Percentiles rank a stretch among this genome's conserved stretches.
Conservation (phyloP, 2,797 vertebrate genomes). For the Acipenser ruthenus region DNA sequence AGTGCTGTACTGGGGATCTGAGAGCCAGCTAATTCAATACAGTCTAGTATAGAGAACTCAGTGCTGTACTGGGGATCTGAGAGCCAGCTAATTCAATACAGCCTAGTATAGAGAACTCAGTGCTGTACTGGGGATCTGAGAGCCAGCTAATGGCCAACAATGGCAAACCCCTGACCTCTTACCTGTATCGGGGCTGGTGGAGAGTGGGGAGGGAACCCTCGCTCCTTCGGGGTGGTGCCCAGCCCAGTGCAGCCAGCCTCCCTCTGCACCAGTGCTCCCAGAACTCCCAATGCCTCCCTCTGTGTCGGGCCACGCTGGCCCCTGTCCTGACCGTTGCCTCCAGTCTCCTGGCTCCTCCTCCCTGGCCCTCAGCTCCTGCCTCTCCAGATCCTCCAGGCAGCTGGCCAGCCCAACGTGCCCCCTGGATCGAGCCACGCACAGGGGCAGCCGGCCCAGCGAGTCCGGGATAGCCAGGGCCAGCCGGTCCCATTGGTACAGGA, state of each 20-base stretch:
- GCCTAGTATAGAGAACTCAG: too few relatives aligned
- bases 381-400: conserved; percentile 71
- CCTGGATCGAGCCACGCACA: conserved; percentile 74
- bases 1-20: too few relatives aligned
- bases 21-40: too few relatives aligned
- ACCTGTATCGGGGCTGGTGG: conserved; percentile 80
- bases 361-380: conserved; percentile 31
- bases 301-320: not conserved
- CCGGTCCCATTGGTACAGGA: conserved; percentile 72
- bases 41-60: too few relatives aligned
- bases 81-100: too few relatives aligned
- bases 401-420: conserved; percentile 73
- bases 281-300: not conserved
- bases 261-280: not conserved
- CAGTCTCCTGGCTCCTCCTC: not conserved
- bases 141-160: too few relatives aligned
- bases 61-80: too few relatives aligned
- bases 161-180: not conserved
- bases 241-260: conserved; percentile 10
- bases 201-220: conserved; percentile 54
- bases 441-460: conserved; percentile 77
- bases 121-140: too few relatives aligned
- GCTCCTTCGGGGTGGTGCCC: conserved; percentile 21
- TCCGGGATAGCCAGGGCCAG: conserved; percentile 72
- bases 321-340: not conserved